Percentiles rank a stretch among this genome's conserved stretches.
These are phyloP conservation scores for Cynocephalus volans DNA, from an alignment of 2,113 vertebrate genomes.

Conservation along the genomic window DNA sequence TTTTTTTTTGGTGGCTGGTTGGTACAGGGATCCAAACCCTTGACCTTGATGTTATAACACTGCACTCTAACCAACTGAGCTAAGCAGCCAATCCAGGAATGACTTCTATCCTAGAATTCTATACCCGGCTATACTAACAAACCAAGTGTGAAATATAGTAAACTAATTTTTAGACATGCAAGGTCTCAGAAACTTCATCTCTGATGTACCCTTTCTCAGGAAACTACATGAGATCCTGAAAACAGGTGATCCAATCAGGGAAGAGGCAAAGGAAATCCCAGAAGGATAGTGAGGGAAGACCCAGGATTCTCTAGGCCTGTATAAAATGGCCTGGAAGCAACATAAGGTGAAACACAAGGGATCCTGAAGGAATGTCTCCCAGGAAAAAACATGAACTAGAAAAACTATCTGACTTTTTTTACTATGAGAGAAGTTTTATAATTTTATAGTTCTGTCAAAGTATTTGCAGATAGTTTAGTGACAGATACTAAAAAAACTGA, in stretches of 20 bases:
- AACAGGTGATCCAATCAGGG: neutral
- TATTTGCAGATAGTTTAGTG: neutral
- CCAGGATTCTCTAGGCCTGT: constrained; percentile 4
- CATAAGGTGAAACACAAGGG: constrained; percentile 1
- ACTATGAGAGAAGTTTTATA: neutral
- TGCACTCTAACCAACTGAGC: no score
- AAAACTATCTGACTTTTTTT: constrained; percentile 5
- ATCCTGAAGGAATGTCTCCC: neutral
- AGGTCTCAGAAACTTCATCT: constrained; percentile 17
- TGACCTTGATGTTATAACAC: no score
- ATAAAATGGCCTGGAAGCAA: neutral
- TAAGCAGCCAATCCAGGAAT: neutral
- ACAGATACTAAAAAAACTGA: constrained; percentile 46
- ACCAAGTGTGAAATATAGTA: neutral
- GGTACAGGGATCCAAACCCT: no score
- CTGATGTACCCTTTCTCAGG: neutral
- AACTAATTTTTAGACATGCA: neutral
- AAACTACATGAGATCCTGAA: constrained; percentile 61
- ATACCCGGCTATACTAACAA: constrained; percentile 7
- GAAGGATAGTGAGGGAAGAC: neutral
- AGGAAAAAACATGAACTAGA: neutral
- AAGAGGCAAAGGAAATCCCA: neutral
- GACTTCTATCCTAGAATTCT: constrained; percentile 5
- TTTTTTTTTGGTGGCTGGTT: no score
- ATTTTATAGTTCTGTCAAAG: constrained; percentile 42